Evolutionary conservation across 2,797 vertebrate genomes (phyloP), one percentile per base, ranked within the genome.

Genomic region (Ctenopoma multispine): DNA sequence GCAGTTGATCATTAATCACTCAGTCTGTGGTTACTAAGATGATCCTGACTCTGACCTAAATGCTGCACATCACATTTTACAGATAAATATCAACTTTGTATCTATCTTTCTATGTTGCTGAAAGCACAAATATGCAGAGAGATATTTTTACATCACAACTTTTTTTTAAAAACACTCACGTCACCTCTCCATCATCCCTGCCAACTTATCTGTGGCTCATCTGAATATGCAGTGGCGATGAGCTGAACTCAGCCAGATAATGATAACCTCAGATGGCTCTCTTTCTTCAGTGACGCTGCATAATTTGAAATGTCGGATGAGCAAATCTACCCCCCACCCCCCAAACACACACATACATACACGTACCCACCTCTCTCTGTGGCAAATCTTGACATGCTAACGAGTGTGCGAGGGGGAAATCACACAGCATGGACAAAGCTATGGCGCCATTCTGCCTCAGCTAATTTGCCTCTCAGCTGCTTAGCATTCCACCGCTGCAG

Each of bases 401-500:
- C 87, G 72, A 89, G 84, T 81, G 75, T 68, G 84, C 46, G n/a
- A 80, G 77, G 71, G 85, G 86, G 80, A 79, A 81, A 89, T 88
- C 90, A 90, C 83, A 86, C 84, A 49, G 83, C 69, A 21, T 72
- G 91, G 89, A 88, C 90, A 87, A 91, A 89, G 84, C 88, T 79
- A 75, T 29, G 55, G 74, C 81, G 51, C 86, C 79, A 91, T 88
- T 90, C 88, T 62, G 59, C 87, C 85, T 82, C 72, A 51, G 89
- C 92, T 94, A 94, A 94, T 95, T 94, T 94, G 91, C 92, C 89
- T 90, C 81, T 81, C 81, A 76, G 88, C 92, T 94, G 92, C 87
- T 94, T 93, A 92, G 90, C 93, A 93, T 95, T 94, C 93, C 84
- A 63, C 81, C 63, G 82, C 88, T 85, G 88, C 87, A 49, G 77